These are phyloP conservation scores for Crocidura indochinensis DNA, from an alignment of 2,797 vertebrate species.

Conservation along the genomic window DNA sequence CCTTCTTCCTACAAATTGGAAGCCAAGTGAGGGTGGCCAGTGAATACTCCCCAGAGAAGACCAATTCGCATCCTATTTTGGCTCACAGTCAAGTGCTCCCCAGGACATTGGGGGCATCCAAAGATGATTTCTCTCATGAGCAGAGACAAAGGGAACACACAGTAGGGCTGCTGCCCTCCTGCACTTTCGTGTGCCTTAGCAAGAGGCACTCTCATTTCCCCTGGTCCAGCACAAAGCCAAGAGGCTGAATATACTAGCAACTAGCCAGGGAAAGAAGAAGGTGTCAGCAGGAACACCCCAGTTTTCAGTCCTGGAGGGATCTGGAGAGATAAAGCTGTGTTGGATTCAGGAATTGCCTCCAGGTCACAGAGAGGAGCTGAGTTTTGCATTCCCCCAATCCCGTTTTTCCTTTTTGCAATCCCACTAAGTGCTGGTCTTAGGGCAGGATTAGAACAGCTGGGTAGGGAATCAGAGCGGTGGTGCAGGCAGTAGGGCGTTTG, in stretches of 20 bases:
- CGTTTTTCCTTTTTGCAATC: neutral
- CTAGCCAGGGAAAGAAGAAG: neutral
- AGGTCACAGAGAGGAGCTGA: neutral
- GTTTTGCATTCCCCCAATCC: neutral
- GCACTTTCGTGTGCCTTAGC: neutral
- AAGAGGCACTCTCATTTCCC: neutral
- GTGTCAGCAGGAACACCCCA: neutral
- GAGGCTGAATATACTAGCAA: neutral
- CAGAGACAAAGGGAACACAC: neutral
- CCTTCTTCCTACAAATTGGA: neutral
- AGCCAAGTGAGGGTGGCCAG: neutral
- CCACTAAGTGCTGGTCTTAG: neutral
- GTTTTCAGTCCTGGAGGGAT: neutral
- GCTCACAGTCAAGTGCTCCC: neutral
- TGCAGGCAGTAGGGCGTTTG: no score
- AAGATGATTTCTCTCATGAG: neutral
- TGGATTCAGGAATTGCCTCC: neutral
- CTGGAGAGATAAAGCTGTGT: neutral
- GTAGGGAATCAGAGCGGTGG: no score
- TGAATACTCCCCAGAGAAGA: fast-evolving
- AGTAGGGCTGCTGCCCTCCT: neutral
- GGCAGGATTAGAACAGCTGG: no score
- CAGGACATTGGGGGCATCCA: fast-evolving
- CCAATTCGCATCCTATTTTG: no score
- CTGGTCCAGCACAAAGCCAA: neutral